Conservation (phyloP, 2,113 vertebrate genomes). For the Sialia sialis region DNA sequence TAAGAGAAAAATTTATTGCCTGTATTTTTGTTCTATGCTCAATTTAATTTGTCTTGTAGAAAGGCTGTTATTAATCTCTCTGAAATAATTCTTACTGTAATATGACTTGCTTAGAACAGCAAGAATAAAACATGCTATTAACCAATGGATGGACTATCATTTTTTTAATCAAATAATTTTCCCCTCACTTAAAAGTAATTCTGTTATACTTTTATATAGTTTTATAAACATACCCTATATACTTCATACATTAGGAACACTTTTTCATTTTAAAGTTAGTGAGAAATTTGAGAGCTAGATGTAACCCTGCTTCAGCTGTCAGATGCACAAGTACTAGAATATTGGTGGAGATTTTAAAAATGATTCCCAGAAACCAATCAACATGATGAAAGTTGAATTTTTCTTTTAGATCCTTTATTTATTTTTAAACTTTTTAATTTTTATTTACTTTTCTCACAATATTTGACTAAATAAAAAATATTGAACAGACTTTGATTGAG, state of each 20-base stretch:
- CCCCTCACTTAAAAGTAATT: background rate
- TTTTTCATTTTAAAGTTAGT: background rate
- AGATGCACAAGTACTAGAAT: background rate
- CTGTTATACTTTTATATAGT: background rate
- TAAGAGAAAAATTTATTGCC: background rate
- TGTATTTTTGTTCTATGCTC: background rate
- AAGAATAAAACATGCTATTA: background rate
- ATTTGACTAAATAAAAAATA: background rate
- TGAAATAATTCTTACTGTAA: background rate
- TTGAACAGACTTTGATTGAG: background rate
- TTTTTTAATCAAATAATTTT: background rate
- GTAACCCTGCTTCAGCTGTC: background rate
- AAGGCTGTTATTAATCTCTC: background rate
- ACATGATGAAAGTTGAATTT: background rate
- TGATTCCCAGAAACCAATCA: background rate
- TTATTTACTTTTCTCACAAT: background rate
- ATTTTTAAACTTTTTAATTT: background rate
- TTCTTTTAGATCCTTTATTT: background rate
- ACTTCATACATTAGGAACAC: background rate
- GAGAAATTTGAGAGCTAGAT: background rate
- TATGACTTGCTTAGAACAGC: background rate
- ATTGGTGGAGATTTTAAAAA: background rate
- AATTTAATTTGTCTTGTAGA: background rate
- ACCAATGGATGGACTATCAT: background rate
- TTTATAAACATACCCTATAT: background rate